Percentiles rank a stretch among this genome's conserved stretches.
Conservation (phyloP, 2,113 vertebrate genomes). For the Thryonomys swinderianus region DNA sequence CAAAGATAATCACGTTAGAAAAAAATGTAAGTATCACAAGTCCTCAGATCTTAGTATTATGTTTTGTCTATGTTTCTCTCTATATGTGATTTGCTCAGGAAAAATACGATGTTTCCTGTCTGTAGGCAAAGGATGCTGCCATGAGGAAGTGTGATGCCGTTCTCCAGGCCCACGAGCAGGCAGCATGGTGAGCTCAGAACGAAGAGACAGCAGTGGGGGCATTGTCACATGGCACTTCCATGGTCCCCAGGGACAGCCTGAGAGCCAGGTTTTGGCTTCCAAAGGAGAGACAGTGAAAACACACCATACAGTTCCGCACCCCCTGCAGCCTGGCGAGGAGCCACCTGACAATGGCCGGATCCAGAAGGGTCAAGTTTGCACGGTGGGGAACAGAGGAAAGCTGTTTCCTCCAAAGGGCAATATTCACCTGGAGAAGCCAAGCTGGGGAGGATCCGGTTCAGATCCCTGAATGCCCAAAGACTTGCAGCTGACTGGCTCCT, state of each 20-base stretch:
- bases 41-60: neutral
- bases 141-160: neutral
- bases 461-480: neutral
- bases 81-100: neutral
- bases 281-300: conserved; percentile 46
- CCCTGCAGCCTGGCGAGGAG: conserved; percentile 40
- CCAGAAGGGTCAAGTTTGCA: conserved; percentile 28
- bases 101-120: conserved; percentile 23
- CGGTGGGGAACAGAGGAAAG: conserved; percentile 40
- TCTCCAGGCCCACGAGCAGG: neutral
- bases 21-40: conserved; percentile 12
- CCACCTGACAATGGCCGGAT: conserved; percentile 49
- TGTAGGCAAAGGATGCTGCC: neutral
- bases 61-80: neutral
- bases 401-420: conserved; percentile 24
- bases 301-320: conserved; percentile 31
- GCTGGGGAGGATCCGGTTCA: neutral
- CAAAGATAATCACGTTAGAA: conserved; percentile 25
- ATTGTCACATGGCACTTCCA: conserved; percentile 26
- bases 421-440: neutral
- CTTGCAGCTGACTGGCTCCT: neutral
- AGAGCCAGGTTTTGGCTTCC: conserved; percentile 26
- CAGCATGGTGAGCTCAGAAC: neutral
- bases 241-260: conserved; percentile 44
- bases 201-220: conserved; percentile 49